A percentile compares a stretch with the other conserved stretches of the same genome.
Evolutionary conservation across 2,113 vertebrate genomes (phyloP).

Genomic region (Thoracochromis brauschi): DNA sequence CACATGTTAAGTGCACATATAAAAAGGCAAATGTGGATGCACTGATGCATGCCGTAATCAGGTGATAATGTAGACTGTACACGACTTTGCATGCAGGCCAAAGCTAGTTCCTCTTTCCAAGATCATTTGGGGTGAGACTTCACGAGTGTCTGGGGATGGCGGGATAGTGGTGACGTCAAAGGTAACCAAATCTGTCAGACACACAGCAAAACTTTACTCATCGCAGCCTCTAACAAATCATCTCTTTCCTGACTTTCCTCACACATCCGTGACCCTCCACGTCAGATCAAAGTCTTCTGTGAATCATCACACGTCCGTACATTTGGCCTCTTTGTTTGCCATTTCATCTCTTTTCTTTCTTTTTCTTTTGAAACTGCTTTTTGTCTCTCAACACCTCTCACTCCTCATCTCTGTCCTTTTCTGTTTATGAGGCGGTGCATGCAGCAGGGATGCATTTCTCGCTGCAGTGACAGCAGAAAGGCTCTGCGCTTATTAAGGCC

Average conservation of each 20-base stretch:
- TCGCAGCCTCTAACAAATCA: slow-evolving; percentile 57
- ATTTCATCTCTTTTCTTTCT: not conserved
- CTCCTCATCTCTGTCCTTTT: not conserved
- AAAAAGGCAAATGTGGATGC: not conserved
- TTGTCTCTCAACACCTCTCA: slow-evolving; percentile 22
- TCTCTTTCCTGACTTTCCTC: slow-evolving; percentile 49
- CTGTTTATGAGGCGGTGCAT: slow-evolving; percentile 9
- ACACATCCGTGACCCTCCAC: slow-evolving; percentile 21
- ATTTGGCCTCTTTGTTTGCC: not conserved
- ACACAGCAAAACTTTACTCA: slow-evolving; percentile 55
- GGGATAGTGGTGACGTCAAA: slow-evolving; percentile 8
- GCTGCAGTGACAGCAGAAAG: slow-evolving; percentile 34
- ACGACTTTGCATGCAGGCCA: not conserved
- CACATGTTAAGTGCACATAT: not conserved
- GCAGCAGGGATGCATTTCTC: not conserved
- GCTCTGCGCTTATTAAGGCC: slow-evolving; percentile 45
- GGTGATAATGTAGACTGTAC: slow-evolving; percentile 19
- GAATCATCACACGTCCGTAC: slow-evolving; percentile 1
- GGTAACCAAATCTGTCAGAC: slow-evolving; percentile 34
- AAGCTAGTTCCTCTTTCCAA: slow-evolving; percentile 20
- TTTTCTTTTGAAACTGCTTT: not conserved
- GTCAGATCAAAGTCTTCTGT: slow-evolving; percentile 48
- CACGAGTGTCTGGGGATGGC: not conserved
- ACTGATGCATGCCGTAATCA: not conserved
- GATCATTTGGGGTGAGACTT: slow-evolving; percentile 46